Evolutionary conservation across 1,140 invertebrate species (phyloP).

Genomic region (Triops longicaudatus): DNA sequence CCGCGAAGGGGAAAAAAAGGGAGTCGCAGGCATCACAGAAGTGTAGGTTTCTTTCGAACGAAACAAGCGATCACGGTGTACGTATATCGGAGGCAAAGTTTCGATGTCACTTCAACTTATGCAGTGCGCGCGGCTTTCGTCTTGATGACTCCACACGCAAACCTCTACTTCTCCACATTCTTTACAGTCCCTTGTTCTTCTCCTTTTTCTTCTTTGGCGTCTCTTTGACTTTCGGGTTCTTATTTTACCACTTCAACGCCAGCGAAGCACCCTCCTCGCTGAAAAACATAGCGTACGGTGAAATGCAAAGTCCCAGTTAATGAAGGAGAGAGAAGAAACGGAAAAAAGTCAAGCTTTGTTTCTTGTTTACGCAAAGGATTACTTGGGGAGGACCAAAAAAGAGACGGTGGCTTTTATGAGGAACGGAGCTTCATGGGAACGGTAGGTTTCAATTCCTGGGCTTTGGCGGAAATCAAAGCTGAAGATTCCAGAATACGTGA

Average conservation of each 20-base stretch:
- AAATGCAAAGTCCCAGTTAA: slow-evolving; percentile 8
- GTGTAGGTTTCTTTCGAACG: no score
- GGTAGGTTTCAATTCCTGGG: no score
- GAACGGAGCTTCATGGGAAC: neutral
- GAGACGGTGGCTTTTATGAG: neutral
- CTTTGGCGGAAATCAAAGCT: no score
- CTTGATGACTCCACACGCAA: neutral
- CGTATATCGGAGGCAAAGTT: neutral
- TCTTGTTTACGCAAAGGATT: neutral
- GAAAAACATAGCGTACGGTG: neutral
- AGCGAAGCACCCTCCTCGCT: neutral
- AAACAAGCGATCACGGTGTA: neutral
- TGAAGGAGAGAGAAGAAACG: neutral
- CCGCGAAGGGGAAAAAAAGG: neutral
- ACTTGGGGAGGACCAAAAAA: neutral
- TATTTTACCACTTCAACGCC: neutral
- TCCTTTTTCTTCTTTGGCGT: neutral
- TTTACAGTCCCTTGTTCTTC: neutral
- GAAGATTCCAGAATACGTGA: no score
- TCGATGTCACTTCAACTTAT: slow-evolving; percentile 12
- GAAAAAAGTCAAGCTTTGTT: neutral
- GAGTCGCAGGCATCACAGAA: neutral
- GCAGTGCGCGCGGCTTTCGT: neutral
- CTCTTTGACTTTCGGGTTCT: neutral
- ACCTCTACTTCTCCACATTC: neutral